These are phyloP conservation scores for Geodia barretti DNA, from an alignment of 37 sponge, comb jelly and placozoan species.

Conservation along the genomic window DNA sequence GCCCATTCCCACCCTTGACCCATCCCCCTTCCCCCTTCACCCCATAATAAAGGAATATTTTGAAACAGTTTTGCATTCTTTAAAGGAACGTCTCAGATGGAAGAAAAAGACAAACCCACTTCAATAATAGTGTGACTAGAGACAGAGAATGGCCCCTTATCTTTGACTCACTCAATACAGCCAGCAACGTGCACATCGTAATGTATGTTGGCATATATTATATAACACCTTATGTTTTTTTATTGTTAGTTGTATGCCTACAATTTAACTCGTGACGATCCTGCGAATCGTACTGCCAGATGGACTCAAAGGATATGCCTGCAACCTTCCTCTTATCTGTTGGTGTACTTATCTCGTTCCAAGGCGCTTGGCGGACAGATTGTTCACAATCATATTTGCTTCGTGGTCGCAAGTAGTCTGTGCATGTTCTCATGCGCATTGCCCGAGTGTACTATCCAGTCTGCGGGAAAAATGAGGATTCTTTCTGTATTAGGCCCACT, in stretches of 20 bases:
- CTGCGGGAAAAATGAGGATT: conserved; percentile 77
- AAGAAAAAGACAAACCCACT: not conserved
- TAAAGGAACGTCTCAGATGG: not conserved
- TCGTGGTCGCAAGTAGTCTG: conserved; percentile 18
- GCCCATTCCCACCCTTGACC: not conserved
- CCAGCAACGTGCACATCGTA: not conserved
- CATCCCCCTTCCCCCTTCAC: not conserved
- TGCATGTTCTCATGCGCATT: conserved; percentile 83
- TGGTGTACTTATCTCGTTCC: too few relatives aligned
- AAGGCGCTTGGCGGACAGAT: conserved; percentile 80
- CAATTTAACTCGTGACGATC: too few relatives aligned
- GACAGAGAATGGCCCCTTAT: too few relatives aligned
- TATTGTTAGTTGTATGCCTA: too few relatives aligned
- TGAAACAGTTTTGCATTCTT: not conserved
- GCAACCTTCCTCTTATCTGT: too few relatives aligned
- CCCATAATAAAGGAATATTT: not conserved
- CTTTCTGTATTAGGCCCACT: conserved; percentile 51
- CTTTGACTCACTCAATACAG: too few relatives aligned
- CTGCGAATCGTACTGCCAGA: too few relatives aligned
- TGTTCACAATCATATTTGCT: conserved; percentile 64
- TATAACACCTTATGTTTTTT: too few relatives aligned
- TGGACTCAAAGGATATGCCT: too few relatives aligned
- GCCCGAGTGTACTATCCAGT: conserved; percentile 86
- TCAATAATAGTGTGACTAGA: not conserved
- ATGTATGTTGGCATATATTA: not conserved